These are phyloP conservation scores for Parnassius orleans DNA, from an alignment of 2,888 invertebrate genomes.

Conservation along the genomic window DNA sequence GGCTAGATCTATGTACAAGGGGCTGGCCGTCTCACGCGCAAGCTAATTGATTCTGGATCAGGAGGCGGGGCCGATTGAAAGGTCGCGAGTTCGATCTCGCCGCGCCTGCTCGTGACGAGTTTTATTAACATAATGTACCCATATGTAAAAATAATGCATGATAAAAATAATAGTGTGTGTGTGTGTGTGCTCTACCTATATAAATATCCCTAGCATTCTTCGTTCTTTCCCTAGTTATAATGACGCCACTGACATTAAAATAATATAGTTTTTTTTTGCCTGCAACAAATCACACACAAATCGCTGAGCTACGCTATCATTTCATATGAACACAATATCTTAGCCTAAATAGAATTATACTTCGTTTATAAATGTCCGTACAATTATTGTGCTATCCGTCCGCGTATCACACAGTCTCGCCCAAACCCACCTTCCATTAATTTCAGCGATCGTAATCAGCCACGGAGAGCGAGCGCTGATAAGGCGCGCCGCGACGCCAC, in stretches of 20 bases:
- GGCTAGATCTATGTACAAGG: slow-evolving; percentile 35
- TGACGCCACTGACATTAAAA: no score
- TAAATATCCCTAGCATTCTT: no score
- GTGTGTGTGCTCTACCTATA: no score
- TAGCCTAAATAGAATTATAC: not conserved
- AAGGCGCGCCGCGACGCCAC: slow-evolving; percentile 26
- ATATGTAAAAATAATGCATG: not conserved
- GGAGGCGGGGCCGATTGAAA: slow-evolving; percentile 50
- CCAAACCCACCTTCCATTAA: slow-evolving; percentile 36
- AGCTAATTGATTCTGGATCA: slow-evolving; percentile 60
- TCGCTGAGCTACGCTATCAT: no score
- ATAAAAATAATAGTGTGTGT: no score
- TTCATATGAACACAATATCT: not conserved
- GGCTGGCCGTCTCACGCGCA: slow-evolving; percentile 56
- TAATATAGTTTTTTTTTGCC: no score
- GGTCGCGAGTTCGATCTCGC: slow-evolving; percentile 55
- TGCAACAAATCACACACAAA: no score
- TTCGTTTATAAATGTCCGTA: not conserved
- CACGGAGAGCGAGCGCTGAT: slow-evolving; percentile 30
- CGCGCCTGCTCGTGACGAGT: slow-evolving; percentile 33
- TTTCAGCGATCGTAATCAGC: slow-evolving; percentile 32
- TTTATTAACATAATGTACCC: slow-evolving; percentile 13
- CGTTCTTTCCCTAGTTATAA: no score
- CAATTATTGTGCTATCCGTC: slow-evolving; percentile 29
- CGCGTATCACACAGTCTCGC: slow-evolving; percentile 58